These are phyloP conservation scores for Coregonus suidteri DNA, from an alignment of 2,797 vertebrate species.

Conservation along the genomic window DNA sequence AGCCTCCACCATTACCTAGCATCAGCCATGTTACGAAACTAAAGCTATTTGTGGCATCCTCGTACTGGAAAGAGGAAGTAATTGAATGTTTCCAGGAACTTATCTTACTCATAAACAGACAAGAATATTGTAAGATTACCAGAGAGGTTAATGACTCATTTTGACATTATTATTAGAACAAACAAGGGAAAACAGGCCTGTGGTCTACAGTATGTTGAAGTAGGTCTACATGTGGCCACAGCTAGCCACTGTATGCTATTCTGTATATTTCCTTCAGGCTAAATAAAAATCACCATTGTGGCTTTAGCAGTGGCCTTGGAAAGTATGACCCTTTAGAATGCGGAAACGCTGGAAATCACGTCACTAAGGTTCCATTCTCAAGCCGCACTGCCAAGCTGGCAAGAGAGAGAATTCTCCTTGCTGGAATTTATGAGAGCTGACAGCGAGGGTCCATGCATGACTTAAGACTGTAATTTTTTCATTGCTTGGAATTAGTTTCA, in stretches of 20 bases:
- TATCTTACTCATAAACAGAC: slow-evolving; percentile 31
- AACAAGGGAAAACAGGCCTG: slow-evolving; percentile 7
- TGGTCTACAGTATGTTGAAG: slow-evolving; percentile 7
- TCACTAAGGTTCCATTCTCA: slow-evolving; percentile 51
- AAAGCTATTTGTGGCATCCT: neutral
- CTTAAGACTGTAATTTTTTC: slow-evolving; percentile 53
- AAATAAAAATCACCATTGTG: slow-evolving; percentile 52
- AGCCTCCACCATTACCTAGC: too few species aligned
- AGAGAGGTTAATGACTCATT: slow-evolving; percentile 22
- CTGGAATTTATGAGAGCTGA: slow-evolving; percentile 62
- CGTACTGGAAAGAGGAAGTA: slow-evolving; percentile 1
- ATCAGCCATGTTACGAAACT: neutral
- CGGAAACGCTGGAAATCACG: slow-evolving; percentile 59
- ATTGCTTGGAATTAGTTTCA: neutral
- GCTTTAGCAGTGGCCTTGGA: slow-evolving; percentile 49
- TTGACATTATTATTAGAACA: neutral
- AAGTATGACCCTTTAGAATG: slow-evolving; percentile 57
- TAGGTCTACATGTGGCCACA: neutral
- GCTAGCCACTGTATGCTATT: neutral
- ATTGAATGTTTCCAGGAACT: slow-evolving; percentile 31
- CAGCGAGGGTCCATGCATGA: slow-evolving; percentile 64
- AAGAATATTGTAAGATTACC: slow-evolving; percentile 16
- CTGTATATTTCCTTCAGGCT: slow-evolving; percentile 37
- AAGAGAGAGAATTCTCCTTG: slow-evolving; percentile 48
- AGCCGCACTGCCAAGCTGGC: slow-evolving; percentile 27